Conservation (phyloP, 53 echinoderm and acorn worm species). For the Henricia sp. region DNA sequence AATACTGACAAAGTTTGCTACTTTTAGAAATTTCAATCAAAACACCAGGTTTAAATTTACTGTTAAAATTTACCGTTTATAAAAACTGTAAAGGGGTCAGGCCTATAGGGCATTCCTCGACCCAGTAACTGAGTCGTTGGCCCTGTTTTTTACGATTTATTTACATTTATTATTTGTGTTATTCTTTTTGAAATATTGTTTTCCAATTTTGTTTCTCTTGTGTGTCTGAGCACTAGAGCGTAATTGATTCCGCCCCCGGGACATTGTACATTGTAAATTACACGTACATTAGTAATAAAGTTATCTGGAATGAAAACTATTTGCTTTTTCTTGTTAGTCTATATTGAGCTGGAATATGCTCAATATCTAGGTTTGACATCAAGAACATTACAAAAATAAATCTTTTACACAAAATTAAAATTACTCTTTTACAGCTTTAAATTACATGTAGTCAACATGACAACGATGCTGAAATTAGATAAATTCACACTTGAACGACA, state of each 20-base stretch:
- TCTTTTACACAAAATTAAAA: background rate
- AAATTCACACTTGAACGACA: background rate
- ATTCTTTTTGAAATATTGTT: background rate
- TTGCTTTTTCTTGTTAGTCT: background rate
- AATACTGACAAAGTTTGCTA: background rate
- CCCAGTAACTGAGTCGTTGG: too few species aligned
- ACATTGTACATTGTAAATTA: background rate
- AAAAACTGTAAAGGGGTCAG: too few species aligned
- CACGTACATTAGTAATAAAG: background rate
- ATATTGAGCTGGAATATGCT: background rate
- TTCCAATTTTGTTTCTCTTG: background rate
- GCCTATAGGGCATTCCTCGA: too few species aligned
- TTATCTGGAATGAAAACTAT: background rate
- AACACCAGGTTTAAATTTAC: background rate
- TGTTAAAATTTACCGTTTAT: background rate
- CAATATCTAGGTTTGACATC: background rate
- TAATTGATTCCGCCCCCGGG: background rate
- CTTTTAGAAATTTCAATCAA: background rate
- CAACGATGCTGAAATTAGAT: background rate
- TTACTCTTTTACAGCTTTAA: too few species aligned
- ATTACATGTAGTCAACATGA: background rate
- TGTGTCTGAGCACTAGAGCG: background rate
- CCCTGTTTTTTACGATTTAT: background rate
- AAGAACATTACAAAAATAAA: background rate
- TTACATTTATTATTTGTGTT: background rate